Base-by-base conservation (phyloP, 2,888 invertebrate genomes). In the Yponomeuta evonymella region DNA sequence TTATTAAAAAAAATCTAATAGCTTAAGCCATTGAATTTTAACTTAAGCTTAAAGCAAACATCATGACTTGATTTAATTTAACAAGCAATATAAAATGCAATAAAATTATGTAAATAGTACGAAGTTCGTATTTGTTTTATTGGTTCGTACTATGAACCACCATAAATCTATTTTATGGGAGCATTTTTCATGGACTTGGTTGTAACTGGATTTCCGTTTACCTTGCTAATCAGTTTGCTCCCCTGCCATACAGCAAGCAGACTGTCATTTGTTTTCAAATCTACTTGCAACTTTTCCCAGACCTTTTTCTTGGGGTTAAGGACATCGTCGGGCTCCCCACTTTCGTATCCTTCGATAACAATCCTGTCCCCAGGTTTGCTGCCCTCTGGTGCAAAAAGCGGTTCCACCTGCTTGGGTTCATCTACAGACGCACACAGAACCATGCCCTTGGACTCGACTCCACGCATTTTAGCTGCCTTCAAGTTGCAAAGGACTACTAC, bases 401-500 rank as follows among this genome's bases (percentile, higher is more conserved):
- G 96, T 85, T 99, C 99, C 6, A 98, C 97, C 83, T 95, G 94
- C 78, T 94, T 95, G 66, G 96, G 96, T 75, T 96, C 96, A 81
- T 95, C 95, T 69, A 94, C 88, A 67, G 97, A 97, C 23, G 98
- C 97, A 92, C 98, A 98, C 69, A 98, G 92, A 62, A 98, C 96
- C 98, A 98, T 98, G 73, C 98, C 98, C 83, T 96, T 95, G 0
- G 98, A 98, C 77, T 96, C 95, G 48, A 98, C 92, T 70, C 98
- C 98, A 75, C 98, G 94, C 95, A 99, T 97, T 93, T 98, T 99
- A 15, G 98, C 98, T 62, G 99, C 96, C 90, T 99, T 99, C 70
- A 99, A 93, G 87, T 99, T 99, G 78, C 98, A 98, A 70, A 99
- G 90, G 3, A 99, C 97, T 5, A 99, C 96, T 6, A 98, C 99